These are phyloP conservation scores for Nesospiza acunhae DNA, from an alignment of 2,113 vertebrate genomes.

Conservation along the genomic window DNA sequence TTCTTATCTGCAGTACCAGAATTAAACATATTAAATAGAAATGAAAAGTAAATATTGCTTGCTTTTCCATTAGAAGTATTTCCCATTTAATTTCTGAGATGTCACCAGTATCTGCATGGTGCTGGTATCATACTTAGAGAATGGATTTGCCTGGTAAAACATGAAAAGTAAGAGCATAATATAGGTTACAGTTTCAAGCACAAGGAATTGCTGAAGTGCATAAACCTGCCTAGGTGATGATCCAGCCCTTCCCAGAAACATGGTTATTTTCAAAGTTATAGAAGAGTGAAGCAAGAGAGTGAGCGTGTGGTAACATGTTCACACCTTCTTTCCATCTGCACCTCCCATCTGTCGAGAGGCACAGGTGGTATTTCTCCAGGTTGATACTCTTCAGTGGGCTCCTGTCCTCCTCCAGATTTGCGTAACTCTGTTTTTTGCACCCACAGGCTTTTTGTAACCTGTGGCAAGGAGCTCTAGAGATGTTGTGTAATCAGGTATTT, in stretches of 20 bases:
- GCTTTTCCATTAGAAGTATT: background rate
- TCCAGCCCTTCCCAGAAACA: background rate
- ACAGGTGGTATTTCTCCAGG: background rate
- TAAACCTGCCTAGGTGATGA: background rate
- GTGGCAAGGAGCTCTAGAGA: background rate
- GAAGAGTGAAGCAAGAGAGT: background rate
- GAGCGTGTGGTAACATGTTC: background rate
- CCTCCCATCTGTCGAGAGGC: background rate
- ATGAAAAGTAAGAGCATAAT: background rate
- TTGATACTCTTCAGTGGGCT: background rate
- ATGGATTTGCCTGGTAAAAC: background rate
- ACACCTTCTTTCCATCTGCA: constrained; percentile 8
- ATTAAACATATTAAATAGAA: background rate
- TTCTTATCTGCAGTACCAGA: background rate
- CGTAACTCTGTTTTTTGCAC: background rate
- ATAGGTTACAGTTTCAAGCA: background rate
- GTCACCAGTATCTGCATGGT: background rate
- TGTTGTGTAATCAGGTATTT: background rate
- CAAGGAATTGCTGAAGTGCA: background rate
- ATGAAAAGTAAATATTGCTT: background rate
- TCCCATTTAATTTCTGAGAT: background rate
- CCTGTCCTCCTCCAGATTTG: background rate
- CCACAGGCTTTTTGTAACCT: background rate
- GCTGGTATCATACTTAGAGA: background rate
- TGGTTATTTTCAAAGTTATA: background rate